These are phyloP conservation scores for Pluvianellus socialis DNA, from an alignment of 2,113 vertebrate species.

Conservation along the genomic window DNA sequence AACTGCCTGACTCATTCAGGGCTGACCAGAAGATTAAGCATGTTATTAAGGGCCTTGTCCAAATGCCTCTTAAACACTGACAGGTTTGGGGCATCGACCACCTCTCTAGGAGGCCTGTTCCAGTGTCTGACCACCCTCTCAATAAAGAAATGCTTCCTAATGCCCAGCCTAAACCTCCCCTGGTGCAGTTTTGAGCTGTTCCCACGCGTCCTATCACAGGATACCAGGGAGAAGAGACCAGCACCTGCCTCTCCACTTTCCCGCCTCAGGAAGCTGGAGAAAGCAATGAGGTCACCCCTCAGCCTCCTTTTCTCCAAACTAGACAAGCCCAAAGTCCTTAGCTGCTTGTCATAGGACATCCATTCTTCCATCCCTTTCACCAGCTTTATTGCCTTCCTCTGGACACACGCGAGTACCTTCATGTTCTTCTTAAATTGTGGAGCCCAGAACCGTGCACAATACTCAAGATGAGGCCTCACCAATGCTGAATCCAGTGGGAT, in stretches of 20 bases:
- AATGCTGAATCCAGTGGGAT: fast-evolving
- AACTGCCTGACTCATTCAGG: no score
- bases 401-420: not conserved
- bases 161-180: not conserved
- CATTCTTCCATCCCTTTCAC: not conserved
- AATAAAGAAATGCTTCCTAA: not conserved
- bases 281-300: no score
- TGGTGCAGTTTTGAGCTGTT: not conserved
- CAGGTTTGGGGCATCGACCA: not conserved
- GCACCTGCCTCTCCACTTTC: not conserved
- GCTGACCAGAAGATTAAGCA: not conserved
- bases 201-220: not conserved
- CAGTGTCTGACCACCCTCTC: not conserved
- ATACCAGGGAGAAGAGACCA: not conserved
- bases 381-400: not conserved
- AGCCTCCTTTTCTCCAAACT: not conserved
- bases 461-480: not conserved
- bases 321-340: not conserved
- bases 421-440: not conserved
- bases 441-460: no score
- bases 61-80: not conserved
- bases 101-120: not conserved
- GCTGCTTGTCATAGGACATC: not conserved
- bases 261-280: not conserved
- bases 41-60: no score